phyloP scores from a whole-genome alignment of 2,113 vertebrate species.

The Xenus cinereus region DNA sequence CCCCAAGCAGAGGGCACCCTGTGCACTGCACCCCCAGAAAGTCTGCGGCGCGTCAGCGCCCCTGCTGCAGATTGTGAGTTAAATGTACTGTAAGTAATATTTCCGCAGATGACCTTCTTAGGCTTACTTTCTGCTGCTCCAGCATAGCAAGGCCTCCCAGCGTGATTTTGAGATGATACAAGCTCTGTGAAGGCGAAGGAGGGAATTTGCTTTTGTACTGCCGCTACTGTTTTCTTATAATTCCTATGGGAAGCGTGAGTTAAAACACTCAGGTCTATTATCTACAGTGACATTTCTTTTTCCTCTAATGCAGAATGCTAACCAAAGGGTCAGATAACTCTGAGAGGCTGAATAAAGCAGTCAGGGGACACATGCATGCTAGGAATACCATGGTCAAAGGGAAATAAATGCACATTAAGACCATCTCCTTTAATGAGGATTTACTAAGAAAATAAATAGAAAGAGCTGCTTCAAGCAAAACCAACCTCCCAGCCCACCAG shows the following conservation, averaged over 20 bases:
- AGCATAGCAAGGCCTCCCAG: background rate
- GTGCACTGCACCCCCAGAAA: background rate
- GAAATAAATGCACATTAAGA: background rate
- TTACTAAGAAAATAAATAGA: background rate
- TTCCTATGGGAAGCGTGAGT: background rate
- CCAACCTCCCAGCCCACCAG: background rate
- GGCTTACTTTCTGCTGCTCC: background rate
- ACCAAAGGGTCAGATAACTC: background rate
- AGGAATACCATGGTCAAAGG: background rate
- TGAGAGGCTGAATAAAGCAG: background rate
- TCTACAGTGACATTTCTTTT: background rate
- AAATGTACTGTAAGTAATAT: background rate
- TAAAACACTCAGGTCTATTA: background rate
- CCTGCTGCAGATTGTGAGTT: background rate
- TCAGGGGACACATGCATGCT: background rate
- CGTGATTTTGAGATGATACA: background rate
- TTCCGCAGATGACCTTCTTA: background rate
- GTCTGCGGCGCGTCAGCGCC: background rate
- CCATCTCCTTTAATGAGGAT: background rate
- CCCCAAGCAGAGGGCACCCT: background rate
- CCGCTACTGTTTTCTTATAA: background rate
- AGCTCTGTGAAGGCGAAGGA: background rate
- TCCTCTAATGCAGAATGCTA: background rate
- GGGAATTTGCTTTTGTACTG: background rate
- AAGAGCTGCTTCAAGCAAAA: constrained; percentile 5